A percentile compares a stretch with the other conserved stretches of the same genome.
Evolutionary conservation across 2,113 vertebrate genomes (phyloP).

Genomic region (Rhinolophus ferrumequinum): DNA sequence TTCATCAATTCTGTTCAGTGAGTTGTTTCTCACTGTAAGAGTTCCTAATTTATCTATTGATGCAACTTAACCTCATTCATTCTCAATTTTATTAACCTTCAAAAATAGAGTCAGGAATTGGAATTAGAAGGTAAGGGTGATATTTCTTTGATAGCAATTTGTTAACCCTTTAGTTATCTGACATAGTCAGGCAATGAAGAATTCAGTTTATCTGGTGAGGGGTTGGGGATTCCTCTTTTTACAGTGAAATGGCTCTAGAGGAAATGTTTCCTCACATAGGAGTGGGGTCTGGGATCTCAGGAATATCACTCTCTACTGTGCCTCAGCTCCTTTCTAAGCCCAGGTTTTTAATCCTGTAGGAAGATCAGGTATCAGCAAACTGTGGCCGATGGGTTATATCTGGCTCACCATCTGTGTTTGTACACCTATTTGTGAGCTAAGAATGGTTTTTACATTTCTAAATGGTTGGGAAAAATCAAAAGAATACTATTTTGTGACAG

Average conservation of each 20-base stretch:
- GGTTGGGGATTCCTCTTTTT: background rate
- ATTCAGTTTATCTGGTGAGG: background rate
- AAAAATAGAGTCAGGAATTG: background rate
- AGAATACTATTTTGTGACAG: background rate
- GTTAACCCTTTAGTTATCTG: background rate
- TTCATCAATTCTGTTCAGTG: background rate
- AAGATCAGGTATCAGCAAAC: background rate
- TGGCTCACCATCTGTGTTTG: background rate
- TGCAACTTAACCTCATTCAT: conserved; percentile 53
- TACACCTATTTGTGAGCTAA: background rate
- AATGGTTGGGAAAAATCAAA: background rate
- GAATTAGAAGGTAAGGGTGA: background rate
- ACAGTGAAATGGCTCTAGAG: background rate
- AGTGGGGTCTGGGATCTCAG: background rate
- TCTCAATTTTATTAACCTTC: conserved; percentile 44
- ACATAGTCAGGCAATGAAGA: background rate
- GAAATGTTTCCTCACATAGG: background rate
- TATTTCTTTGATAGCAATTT: background rate
- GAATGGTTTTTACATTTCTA: background rate
- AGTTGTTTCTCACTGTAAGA: conserved; percentile 24
- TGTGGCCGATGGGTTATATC: background rate
- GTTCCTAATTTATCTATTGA: conserved; percentile 34
- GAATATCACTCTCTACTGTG: background rate
- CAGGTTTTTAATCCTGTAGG: background rate
- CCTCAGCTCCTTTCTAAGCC: background rate